Evolutionary conservation across 1,140 invertebrate genomes (phyloP).

Genomic region (Apis mellifera): DNA sequence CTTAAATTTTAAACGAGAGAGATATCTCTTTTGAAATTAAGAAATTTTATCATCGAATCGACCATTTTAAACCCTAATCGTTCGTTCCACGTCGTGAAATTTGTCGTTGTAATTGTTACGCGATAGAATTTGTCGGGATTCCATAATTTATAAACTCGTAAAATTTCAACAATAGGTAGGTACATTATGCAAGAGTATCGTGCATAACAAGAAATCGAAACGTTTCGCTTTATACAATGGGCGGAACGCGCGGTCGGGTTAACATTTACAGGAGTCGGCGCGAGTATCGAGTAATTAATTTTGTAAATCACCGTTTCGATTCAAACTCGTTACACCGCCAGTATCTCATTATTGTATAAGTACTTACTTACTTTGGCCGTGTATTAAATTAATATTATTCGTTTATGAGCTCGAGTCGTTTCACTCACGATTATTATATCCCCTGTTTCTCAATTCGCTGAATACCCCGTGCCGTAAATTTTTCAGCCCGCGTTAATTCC

Average conservation of each 20-base stretch:
- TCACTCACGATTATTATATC: background rate
- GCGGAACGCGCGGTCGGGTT: background rate
- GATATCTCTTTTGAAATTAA: no score
- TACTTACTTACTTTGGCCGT: background rate
- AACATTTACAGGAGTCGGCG: background rate
- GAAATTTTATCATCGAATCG: no score
- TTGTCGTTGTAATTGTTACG: no score
- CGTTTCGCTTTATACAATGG: background rate
- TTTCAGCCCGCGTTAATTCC: background rate
- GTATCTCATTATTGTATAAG: background rate
- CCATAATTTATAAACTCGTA: no score
- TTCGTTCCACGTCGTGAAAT: no score
- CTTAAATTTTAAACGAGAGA: no score
- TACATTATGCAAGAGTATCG: background rate
- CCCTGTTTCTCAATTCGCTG: background rate
- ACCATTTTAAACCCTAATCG: no score
- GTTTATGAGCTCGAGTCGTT: background rate
- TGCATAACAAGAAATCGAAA: background rate
- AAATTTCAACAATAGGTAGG: no score
- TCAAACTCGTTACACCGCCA: background rate
- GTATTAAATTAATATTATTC: conserved; percentile 2
- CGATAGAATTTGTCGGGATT: no score
- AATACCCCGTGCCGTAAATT: background rate
- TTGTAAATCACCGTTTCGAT: background rate
- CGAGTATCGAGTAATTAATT: background rate